Evolutionary conservation across 2,113 vertebrate species (phyloP).

Genomic region (Halcyon malimbica): DNA sequence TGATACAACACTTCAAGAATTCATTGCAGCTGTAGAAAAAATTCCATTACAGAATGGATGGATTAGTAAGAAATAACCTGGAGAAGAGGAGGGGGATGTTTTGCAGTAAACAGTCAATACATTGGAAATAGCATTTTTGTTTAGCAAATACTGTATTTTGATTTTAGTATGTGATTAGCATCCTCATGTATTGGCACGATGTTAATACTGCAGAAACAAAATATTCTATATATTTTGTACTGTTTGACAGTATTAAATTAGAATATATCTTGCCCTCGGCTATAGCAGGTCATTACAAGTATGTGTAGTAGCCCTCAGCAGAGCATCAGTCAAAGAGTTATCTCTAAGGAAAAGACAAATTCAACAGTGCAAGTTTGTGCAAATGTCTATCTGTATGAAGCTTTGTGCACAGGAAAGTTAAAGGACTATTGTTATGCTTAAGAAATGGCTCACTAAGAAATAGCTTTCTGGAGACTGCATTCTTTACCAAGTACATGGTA

Average conservation of each 20-base stretch:
- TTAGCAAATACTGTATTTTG: slow-evolving; percentile 30
- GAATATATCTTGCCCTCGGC: slow-evolving; percentile 63
- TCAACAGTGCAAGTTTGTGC: not conserved
- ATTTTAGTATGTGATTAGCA: slow-evolving; percentile 26
- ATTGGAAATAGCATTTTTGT: not conserved
- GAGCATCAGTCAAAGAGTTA: slow-evolving; percentile 44
- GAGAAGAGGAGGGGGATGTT: not conserved
- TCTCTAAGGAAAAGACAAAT: slow-evolving; percentile 46
- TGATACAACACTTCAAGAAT: not conserved
- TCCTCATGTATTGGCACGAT: slow-evolving; percentile 17
- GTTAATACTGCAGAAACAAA: slow-evolving; percentile 43
- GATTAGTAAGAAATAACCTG: slow-evolving; percentile 19
- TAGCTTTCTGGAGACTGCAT: not conserved
- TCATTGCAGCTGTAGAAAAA: not conserved
- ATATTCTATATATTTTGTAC: slow-evolving; percentile 45
- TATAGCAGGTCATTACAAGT: slow-evolving; percentile 34
- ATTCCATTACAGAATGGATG: not conserved
- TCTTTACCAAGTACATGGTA: not conserved
- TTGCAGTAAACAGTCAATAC: not conserved
- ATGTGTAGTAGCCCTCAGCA: slow-evolving; percentile 49
- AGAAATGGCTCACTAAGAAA: slow-evolving; percentile 26
- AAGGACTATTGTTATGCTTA: slow-evolving; percentile 26
- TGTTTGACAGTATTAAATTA: slow-evolving; percentile 34
- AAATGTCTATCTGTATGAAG: not conserved
- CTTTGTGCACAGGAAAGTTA: slow-evolving; percentile 9